Evolutionary conservation across 2,113 vertebrate species (phyloP), one percentile per base, ranked within the genome.

Genomic region (Podocnemis expansa): DNA sequence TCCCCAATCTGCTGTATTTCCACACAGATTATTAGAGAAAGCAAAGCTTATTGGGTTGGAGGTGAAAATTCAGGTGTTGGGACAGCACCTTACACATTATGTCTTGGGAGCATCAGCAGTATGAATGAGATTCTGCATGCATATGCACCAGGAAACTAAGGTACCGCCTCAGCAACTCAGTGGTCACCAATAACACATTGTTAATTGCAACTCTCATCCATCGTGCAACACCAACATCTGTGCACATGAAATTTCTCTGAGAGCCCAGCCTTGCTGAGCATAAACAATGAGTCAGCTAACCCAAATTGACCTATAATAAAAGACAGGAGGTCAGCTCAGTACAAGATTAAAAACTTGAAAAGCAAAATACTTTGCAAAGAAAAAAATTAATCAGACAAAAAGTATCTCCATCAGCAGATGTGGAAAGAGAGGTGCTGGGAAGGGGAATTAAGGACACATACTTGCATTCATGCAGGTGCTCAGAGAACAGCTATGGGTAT

Each of bases 271-370:
- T 0, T 0, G 76, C 86, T 13, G 10, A 78, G 75, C 63, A 94
- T 60, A 82, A 96, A 94, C 89, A 91, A 78, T 95, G 97, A 96
- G 90, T 96, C 94, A 97, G 95, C 87, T 96, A 93, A 93, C 95
- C 34, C 82, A 96, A 95, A 96, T 79, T 91, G 88, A 89, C 91
- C 12, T 11, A 73, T 94, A 49, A 14, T 1, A 25, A 87, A 70
- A 84, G 0, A 10, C 73, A 21, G 83, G 75, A 93, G 91, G 91
- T 96, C 95, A 96, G 31, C 87, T 93, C 87, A 73, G 91, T 63
- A 70, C 70, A 90, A 3, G 41, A 89, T 21, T 93, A 90, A 0
- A 8, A 89, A 96, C 94, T 95, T 91, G 95, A 88, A 97, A 97
- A 95, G 96, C 90, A 96, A 82, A 70, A 51, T 43, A 56, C 73